Percentiles rank a stretch among this genome's conserved stretches.
Conservation (phyloP, 2,113 vertebrate species). For the Girardinichthys multiradiatus region DNA sequence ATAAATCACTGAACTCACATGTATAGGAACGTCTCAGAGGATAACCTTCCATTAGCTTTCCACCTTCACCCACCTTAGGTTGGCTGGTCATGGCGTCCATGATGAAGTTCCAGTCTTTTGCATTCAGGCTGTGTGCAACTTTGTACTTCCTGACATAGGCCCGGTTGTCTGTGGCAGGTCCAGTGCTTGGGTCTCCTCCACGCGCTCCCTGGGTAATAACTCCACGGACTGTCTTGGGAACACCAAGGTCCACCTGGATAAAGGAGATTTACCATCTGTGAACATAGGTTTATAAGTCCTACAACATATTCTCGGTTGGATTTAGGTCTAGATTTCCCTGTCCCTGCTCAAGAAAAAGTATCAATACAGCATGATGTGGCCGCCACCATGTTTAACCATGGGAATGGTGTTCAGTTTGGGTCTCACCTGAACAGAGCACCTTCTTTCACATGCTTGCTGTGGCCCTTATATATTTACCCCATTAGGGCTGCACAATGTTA, state of each 20-base stretch:
- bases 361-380: too few relatives aligned
- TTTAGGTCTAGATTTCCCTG: too few relatives aligned
- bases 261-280: background rate
- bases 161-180: conserved; percentile 84
- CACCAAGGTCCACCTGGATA: conserved; percentile 86
- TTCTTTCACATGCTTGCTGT: too few relatives aligned
- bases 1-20: background rate
- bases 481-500: too few relatives aligned
- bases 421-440: too few relatives aligned
- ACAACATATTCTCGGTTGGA: too few relatives aligned
- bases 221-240: conserved; percentile 86
- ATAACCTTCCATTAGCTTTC: background rate
- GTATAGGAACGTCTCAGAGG: background rate
- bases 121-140: conserved; percentile 89
- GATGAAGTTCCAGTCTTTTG: conserved; percentile 91
- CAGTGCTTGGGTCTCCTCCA: conserved; percentile 83
- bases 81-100: conserved; percentile 89
- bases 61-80: conserved; percentile 84
- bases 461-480: too few relatives aligned
- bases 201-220: conserved; percentile 95
- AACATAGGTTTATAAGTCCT: too few relatives aligned
- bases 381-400: too few relatives aligned
- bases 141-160: conserved; percentile 96
- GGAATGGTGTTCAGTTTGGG: too few relatives aligned
- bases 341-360: too few relatives aligned